Percentiles rank a stretch among this genome's conserved stretches.
Conservation (phyloP, 1,140 invertebrate species). For the Calephelis virginiensis region DNA sequence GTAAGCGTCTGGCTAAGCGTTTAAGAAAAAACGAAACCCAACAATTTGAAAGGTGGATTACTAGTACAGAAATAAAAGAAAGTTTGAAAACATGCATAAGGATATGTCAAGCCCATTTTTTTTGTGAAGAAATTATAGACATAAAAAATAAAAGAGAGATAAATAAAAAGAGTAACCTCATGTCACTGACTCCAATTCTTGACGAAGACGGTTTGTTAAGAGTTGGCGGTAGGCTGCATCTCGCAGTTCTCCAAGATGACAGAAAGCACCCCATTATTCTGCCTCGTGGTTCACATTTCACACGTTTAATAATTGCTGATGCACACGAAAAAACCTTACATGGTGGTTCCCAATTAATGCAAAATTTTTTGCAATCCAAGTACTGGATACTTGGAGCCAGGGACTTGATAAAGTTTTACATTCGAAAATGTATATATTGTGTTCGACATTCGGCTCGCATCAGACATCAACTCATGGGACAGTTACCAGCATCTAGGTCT, state of each 20-base stretch:
- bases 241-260: not conserved
- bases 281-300: not conserved
- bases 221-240: not conserved
- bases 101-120: not conserved
- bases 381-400: constrained; percentile 6
- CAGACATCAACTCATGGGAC: not conserved
- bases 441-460: not conserved
- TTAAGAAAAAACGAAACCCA: not conserved
- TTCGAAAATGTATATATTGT: not conserved
- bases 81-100: not conserved
- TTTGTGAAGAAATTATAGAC: not conserved
- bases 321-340: not conserved
- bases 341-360: not conserved
- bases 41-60: not conserved
- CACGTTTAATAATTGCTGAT: not conserved
- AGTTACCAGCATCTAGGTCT: not conserved
- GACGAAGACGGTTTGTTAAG: not conserved
- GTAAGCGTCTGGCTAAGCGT: constrained; percentile 17
- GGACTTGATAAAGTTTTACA: not conserved
- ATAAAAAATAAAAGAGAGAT: not conserved
- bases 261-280: not conserved
- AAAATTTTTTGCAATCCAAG: not conserved
- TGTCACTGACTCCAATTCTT: not conserved
- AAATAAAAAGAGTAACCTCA: not conserved
- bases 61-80: not conserved